phyloP scores from a whole-genome alignment of 1,140 invertebrate genomes.

The Amyelois transitella region DNA sequence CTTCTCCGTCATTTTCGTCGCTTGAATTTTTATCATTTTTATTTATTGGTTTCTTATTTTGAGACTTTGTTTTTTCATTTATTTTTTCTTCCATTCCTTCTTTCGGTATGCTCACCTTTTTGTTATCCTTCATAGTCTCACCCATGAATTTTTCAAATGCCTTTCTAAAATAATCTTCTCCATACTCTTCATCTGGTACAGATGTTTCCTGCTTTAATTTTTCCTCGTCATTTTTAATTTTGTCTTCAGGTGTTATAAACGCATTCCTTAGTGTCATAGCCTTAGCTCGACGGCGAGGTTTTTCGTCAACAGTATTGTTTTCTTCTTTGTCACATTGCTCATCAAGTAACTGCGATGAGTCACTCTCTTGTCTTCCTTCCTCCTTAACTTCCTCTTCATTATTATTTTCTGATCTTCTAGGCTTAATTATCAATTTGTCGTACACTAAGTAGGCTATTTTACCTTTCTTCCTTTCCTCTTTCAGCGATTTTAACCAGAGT shows the following conservation, averaged over 20 bases:
- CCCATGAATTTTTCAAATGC: too few relatives aligned
- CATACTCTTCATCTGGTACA: too few relatives aligned
- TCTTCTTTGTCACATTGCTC: background rate
- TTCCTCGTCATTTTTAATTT: background rate
- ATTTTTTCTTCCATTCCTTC: too few relatives aligned
- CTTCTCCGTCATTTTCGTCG: too few relatives aligned
- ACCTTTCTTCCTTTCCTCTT: slow-evolving; percentile 28
- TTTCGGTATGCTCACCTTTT: too few relatives aligned
- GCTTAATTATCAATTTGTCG: slow-evolving; percentile 25
- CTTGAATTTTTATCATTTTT: too few relatives aligned
- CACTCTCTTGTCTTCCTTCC: slow-evolving; percentile 15
- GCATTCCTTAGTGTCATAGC: background rate
- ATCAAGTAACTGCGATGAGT: background rate
- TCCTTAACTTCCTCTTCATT: slow-evolving; percentile 3
- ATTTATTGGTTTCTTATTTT: too few relatives aligned
- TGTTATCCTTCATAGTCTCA: too few relatives aligned
- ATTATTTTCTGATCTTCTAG: slow-evolving; percentile 11
- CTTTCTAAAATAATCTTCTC: too few relatives aligned
- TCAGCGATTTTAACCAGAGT: slow-evolving; percentile 12
- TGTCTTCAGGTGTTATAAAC: background rate
- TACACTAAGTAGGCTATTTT: slow-evolving; percentile 26
- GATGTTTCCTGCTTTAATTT: background rate
- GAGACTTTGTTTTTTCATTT: too few relatives aligned
- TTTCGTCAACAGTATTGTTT: background rate
- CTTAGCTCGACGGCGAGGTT: background rate